Conservation (phyloP, 2,888 invertebrate species). For the Ophion ventricosus region DNA sequence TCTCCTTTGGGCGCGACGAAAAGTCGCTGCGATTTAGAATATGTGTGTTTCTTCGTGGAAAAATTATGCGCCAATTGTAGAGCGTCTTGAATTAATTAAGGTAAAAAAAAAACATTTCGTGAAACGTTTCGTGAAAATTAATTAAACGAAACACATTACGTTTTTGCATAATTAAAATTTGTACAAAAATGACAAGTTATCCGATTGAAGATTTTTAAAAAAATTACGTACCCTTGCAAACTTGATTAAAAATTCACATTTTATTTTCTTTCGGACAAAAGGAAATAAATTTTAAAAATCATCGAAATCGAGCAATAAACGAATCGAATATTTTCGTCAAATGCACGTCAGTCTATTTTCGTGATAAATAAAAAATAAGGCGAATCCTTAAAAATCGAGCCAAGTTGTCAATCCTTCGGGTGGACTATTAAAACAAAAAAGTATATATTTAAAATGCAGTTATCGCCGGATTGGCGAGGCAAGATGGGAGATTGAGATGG, state of each 20-base stretch:
- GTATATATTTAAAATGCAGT: slow-evolving; percentile 42
- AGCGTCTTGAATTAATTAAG: not conserved
- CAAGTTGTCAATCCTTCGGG: not conserved
- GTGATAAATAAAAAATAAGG: not conserved
- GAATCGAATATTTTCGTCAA: not conserved
- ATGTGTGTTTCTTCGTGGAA: not conserved
- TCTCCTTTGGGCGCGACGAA: not conserved
- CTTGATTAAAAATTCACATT: not conserved
- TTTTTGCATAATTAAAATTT: not conserved
- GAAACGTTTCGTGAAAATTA: too few relatives aligned
- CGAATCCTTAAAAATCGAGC: not conserved
- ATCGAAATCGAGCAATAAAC: not conserved
- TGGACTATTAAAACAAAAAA: slow-evolving; percentile 8
- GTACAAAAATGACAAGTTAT: not conserved
- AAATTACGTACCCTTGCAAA: not conserved
- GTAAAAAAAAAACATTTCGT: too few relatives aligned
- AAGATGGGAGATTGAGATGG: slow-evolving; percentile 32
- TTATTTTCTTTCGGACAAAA: not conserved
- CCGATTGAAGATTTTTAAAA: not conserved
- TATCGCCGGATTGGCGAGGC: slow-evolving; percentile 21
- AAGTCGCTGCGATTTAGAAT: not conserved
- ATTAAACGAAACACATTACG: not conserved
- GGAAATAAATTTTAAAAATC: not conserved
- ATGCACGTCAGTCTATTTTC: slow-evolving; percentile 5
- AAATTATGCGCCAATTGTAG: not conserved